Evolutionary conservation across 2,888 invertebrate genomes (phyloP), one percentile per base, ranked within the genome.

Genomic region (Mechanitis messenoides): DNA sequence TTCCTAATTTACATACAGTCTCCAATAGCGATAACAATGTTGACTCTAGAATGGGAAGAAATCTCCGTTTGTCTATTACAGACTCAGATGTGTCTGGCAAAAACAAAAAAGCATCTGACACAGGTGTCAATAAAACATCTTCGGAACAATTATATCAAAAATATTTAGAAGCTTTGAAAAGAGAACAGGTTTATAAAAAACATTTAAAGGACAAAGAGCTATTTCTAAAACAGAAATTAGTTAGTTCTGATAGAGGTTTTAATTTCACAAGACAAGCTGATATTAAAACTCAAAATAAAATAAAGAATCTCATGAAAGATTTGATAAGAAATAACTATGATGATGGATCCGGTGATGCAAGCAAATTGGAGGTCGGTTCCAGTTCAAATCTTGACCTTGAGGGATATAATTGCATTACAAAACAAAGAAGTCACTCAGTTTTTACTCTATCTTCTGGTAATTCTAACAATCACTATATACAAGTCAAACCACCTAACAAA

Each of bases 271-370:
- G 67, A 33, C 71, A 72, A 46, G 63, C 74, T 38, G 77, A 81
- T 46, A 53, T 67, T 7, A 81, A 79, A 67, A 68, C 75, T 12
- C 79, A 75, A 64, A 79, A 71, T 59, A 80, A 76, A 72, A 70
- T 89, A 20, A 83, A 85, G 67, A 80, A 86, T 62, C 72, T 90
- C 53, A 80, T 89, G 65, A 85, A 87, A 71, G 90, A 90, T 71
- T 78, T 90, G 59, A 82, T 85, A n/a, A 77, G 83, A 67, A 89
- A 89, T 66, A 87, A 88, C 62, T 85, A 86, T 70, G 81, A 85
- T 60, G 85, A 88, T 71, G 88, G 89, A 28, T 89, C 89, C 6
- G 90, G 90, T 6, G 90, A 90, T 72, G 89, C 88, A n/a, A 84
- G 85, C 71, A 87, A 85, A 72, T 69, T 88, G 59, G 85, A 86